Evolutionary conservation across 2,888 invertebrate species (phyloP).

Genomic region (Hemistola chrysoprasaria): DNA sequence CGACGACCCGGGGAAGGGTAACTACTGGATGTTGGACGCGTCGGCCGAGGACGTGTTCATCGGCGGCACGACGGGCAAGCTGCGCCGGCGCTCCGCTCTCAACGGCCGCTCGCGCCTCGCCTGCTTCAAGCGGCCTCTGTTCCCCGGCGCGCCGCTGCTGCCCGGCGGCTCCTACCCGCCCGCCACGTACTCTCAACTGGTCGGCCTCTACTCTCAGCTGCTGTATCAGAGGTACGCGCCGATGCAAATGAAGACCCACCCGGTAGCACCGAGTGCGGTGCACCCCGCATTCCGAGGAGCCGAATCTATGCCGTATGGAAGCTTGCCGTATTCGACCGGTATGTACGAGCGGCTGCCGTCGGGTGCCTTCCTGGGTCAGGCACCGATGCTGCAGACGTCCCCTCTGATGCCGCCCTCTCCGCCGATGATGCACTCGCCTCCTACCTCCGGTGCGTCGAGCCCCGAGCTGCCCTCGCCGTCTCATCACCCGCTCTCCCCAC

Average conservation of each 20-base stretch:
- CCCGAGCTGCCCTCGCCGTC: conserved; percentile 67
- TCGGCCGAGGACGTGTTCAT: conserved; percentile 99
- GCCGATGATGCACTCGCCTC: conserved; percentile 61
- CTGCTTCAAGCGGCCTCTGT: conserved; percentile 90
- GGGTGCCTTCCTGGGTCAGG: conserved; percentile 53
- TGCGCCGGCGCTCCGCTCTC: conserved; percentile 94
- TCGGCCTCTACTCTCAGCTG: conserved; percentile 83
- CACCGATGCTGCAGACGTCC: conserved; percentile 51
- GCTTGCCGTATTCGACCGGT: conserved; percentile 64
- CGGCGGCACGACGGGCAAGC: conserved; percentile 97
- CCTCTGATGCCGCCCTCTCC: conserved; percentile 68
- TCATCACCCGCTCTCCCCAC: conserved; percentile 66
- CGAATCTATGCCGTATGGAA: conserved; percentile 65
- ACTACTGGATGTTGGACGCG: conserved; percentile 99
- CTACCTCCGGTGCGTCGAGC: conserved; percentile 63
- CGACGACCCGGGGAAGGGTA: conserved; percentile 99
- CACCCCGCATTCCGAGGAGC: conserved; percentile 73
- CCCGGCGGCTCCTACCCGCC: conserved; percentile 83
- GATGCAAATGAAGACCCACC: conserved; percentile 77
- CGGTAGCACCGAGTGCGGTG: conserved; percentile 75
- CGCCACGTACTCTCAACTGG: conserved; percentile 80
- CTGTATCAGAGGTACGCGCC: conserved; percentile 86
- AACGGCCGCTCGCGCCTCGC: conserved; percentile 94
- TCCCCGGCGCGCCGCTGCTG: conserved; percentile 84
- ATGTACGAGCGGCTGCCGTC: conserved; percentile 62